These are phyloP conservation scores for Platyscapa corneri DNA, from an alignment of 1,140 invertebrate genomes.

Conservation along the genomic window DNA sequence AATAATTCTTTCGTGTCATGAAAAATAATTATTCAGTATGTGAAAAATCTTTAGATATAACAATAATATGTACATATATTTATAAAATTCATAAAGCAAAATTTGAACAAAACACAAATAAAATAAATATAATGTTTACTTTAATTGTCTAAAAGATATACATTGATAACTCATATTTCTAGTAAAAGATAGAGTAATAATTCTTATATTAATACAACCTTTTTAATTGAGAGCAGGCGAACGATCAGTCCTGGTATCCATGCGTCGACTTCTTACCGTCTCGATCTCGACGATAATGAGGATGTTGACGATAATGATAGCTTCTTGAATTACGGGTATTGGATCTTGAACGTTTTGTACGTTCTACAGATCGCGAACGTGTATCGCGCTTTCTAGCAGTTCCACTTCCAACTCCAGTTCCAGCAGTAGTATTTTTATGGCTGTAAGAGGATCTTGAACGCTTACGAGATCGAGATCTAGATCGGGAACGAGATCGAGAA, in stretches of 20 bases:
- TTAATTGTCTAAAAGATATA: not conserved
- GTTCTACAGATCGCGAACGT: constrained; percentile 62
- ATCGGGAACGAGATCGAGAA: constrained; percentile 55
- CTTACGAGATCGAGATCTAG: constrained; percentile 56
- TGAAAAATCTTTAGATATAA: too few relatives aligned
- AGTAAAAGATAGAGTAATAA: constrained; percentile 4
- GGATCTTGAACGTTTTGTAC: constrained; percentile 63
- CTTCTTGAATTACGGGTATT: constrained; percentile 63
- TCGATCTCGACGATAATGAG: constrained; percentile 65
- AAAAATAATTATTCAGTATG: too few relatives aligned
- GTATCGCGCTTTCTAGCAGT: constrained; percentile 51
- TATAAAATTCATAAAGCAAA: not conserved
- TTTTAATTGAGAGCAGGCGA: constrained; percentile 53
- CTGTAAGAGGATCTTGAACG: constrained; percentile 61
- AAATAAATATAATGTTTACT: not conserved
- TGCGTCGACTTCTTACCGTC: constrained; percentile 73
- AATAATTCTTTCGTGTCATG: too few relatives aligned
- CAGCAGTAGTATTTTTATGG: constrained; percentile 47
- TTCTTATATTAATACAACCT: constrained; percentile 67
- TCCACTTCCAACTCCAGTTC: not conserved
- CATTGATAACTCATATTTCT: not conserved
- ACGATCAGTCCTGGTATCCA: constrained; percentile 71
- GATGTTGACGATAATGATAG: constrained; percentile 61
- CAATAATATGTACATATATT: not conserved
- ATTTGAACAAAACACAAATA: not conserved